Conservation (phyloP, 2,113 vertebrate genomes). For the western clawed frog (Xenopus tropicalis) region UCB_Xtro_10.0 CM004444.2:109291001-109291500, state of each 20-base stretch:
- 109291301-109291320: constrained; percentile 64
- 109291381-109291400: constrained; percentile 61
- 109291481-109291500: constrained; percentile 46
- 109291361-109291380: constrained; percentile 65
- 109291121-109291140: constrained; percentile 43
- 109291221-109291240: constrained; percentile 67
- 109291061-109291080: constrained; percentile 72
- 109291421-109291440: constrained; percentile 81
- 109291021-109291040: constrained; percentile 72
- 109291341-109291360: constrained; percentile 56
- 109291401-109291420: constrained; percentile 73
- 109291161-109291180: background rate
- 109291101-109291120: constrained; percentile 47
- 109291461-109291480: constrained; percentile 55
- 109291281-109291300: constrained; percentile 54
- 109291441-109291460: constrained; percentile 71
- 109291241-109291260: constrained; percentile 54
- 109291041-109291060: constrained; percentile 75
- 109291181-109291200: background rate
- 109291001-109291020: constrained; percentile 58
- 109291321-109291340: background rate
- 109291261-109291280: constrained; percentile 58
- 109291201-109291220: constrained; percentile 60
- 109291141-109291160: constrained; percentile 5
- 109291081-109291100: constrained; percentile 54